Conservation (phyloP, 2,888 invertebrate species). For the Apodemia duryi region DNA sequence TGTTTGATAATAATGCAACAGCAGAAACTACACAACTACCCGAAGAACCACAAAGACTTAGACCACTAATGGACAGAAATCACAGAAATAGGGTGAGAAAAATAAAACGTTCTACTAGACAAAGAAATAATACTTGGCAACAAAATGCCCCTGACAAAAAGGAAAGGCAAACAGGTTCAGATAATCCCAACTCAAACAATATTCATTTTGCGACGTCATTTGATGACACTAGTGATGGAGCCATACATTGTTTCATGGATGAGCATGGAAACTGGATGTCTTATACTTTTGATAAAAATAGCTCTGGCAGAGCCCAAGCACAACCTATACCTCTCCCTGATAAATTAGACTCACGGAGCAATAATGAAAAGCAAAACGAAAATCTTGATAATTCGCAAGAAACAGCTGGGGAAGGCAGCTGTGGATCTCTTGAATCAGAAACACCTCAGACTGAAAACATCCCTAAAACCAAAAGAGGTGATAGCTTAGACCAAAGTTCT, state of each 20-base stretch:
- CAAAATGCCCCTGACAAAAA: conserved; percentile 55
- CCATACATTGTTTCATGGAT: conserved; percentile 92
- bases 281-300: conserved; percentile 89
- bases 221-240: conserved; percentile 90
- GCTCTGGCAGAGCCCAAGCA: conserved; percentile 72
- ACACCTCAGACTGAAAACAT: conserved; percentile 60
- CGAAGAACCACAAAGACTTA: conserved; percentile 57
- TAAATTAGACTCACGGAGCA: conserved; percentile 51
- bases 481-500: conserved; percentile 66
- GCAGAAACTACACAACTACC: conserved; percentile 45
- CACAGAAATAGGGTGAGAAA: conserved; percentile 74
- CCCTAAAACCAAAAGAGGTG: conserved; percentile 58
- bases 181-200: conserved; percentile 49
- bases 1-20: conserved; percentile 51
- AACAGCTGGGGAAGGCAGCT: conserved; percentile 68
- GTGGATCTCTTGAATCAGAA: conserved; percentile 70
- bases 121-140: conserved; percentile 57
- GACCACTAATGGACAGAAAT: conserved; percentile 72
- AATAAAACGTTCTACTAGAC: conserved; percentile 77
- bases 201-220: conserved; percentile 88
- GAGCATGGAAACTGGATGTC: conserved; percentile 93
- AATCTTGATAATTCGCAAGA: conserved; percentile 60
- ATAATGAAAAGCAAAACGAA: conserved; percentile 53
- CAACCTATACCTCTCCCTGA: conserved; percentile 59
- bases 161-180: conserved; percentile 47